Evolutionary conservation across 2,888 invertebrate genomes (phyloP).

Genomic region (Papilio protenor): DNA sequence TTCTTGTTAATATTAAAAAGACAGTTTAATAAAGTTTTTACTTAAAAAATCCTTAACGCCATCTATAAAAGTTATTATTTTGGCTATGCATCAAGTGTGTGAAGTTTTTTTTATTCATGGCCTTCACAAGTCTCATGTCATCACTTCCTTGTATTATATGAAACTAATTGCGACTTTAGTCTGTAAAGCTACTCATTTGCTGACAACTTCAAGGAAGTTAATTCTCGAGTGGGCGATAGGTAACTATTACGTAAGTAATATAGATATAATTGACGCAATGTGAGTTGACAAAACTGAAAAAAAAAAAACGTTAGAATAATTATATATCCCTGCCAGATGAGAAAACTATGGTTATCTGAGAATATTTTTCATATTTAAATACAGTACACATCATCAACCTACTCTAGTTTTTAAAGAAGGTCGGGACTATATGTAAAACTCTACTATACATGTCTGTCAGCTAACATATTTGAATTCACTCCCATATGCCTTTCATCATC

Average conservation of each 20-base stretch:
- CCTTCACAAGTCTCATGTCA: conserved; percentile 10
- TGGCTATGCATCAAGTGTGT: neutral
- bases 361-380: too few species aligned
- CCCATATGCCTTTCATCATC: too few species aligned
- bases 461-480: too few species aligned
- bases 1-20: neutral
- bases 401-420: too few species aligned
- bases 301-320: neutral
- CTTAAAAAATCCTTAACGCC: neutral
- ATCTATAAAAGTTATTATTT: neutral
- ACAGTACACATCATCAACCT: too few species aligned
- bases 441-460: too few species aligned
- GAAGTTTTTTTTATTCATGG: neutral
- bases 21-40: neutral
- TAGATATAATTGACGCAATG: neutral
- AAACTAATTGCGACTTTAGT: neutral
- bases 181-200: conserved; percentile 11
- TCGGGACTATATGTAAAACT: too few species aligned
- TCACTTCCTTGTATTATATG: conserved; percentile 17
- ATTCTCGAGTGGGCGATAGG: conserved; percentile 13
- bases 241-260: conserved; percentile 23
- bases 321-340: too few species aligned
- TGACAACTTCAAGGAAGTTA: conserved; percentile 18
- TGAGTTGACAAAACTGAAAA: neutral
- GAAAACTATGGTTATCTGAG: too few species aligned